Evolutionary conservation across 2,888 invertebrate genomes (phyloP), one percentile per base, ranked within the genome.

Genomic region (Cactoblastis cactorum): DNA sequence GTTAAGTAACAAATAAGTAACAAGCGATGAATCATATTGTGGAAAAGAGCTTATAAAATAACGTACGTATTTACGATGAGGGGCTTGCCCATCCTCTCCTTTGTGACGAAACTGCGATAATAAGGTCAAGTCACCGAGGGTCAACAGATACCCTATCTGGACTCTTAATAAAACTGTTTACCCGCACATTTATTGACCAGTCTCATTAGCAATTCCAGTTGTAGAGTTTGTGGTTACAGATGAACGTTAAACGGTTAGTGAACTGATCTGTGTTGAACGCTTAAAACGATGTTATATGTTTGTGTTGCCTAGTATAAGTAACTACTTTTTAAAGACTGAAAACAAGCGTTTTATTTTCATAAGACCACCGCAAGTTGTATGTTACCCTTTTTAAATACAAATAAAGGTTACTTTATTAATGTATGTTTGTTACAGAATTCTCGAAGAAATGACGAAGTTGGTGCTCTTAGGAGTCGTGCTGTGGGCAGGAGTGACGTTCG

Each of bases 401-500:
- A n/a, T n/a, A n/a, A n/a, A n/a, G n/a, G n/a, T n/a, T n/a, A n/a
- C n/a, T n/a, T n/a, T n/a, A n/a, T n/a, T n/a, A n/a, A n/a, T 41
- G 24, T 54, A 56, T 51, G 49, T 22, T 80, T 78, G 71, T 83
- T 88, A 56, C 78, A 90, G 90, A 68, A 80, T 90, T 70, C 71
- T 89, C 63, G 90, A 90, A 70, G 90, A 90, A 82, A 83, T 88
- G 76, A 82, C 74, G 78, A 90, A 86, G 77, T 78, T 86, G 79
- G 72, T 86, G 52, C 55, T 87, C 53, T 77, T 89, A 51, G 89
- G 88, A 49, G 75, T 90, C 34, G 80, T 89, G 64, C 63, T 90
- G 53, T 90, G 90, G 90, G 83, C 78, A 18, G 89, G 86, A 37
- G 74, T 88, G 54, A 78, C 83, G 2, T 86, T 87, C 53, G 90